Evolutionary conservation across 2,797 vertebrate genomes (phyloP), one percentile per base, ranked within the genome.

Genomic region (Pangasius larnaudii): DNA sequence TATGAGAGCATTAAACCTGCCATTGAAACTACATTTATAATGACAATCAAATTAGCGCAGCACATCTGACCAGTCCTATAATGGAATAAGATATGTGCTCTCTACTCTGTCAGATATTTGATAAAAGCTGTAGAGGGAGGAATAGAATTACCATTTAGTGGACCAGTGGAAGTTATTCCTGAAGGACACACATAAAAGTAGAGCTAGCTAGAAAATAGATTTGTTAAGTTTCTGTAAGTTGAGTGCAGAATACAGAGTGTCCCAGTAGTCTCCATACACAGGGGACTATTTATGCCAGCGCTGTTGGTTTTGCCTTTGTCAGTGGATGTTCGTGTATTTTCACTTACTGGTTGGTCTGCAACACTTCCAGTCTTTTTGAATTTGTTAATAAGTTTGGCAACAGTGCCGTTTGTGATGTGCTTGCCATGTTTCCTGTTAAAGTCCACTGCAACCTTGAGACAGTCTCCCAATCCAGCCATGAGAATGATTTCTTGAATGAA

Each of bases 31-130:
- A 36, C 67, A 59, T 88, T 65, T 56, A 71, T 69, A 88, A 61
- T 56, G 78, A 53, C 69, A 10, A 67, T 75, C 58, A 56, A 89
- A 86, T 80, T 53, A 86, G 67, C 13, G 8, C 58, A 72, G 33
- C 67, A 72, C 13, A 75, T 86, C 53, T 88, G 53, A 86, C 33
- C 67, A 75, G 46, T 8, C 22, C 14, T 30, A 67, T 77, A 88
- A 77, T 72, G 74, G n/a, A 85, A 58, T 33, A 72, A 72, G 63
- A 33, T 39, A 33, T 42, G 63, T 77, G 51, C n/a, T 36, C 58
- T 67, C 8, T 42, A 69, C n/a, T 61, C 42, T 61, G 56, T 51
- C 6, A 18, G 58, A 53, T 65, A 56, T 30, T 65, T 79, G 87
- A 30, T 71, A 79, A 79, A 72, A 22, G 61, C 61, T 85, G 61